Conservation (phyloP, 1,140 invertebrate genomes). For the Centruroides sculpturatus region DNA sequence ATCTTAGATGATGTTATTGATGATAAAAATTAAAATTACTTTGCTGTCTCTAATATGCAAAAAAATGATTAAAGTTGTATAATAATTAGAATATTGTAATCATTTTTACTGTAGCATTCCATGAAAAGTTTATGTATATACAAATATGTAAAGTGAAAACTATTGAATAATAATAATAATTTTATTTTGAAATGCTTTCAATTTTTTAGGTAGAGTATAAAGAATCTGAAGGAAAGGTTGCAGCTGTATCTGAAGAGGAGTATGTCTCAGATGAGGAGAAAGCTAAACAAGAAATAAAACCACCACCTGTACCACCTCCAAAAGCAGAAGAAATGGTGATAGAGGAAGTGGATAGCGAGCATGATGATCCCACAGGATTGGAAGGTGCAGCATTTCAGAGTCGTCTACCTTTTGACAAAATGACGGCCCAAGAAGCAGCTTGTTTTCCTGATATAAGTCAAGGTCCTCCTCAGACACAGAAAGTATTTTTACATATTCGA, state of each 20-base stretch:
- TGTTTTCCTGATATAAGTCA: conserved; percentile 81
- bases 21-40: too few species aligned
- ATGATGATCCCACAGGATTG: conserved; percentile 35
- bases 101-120: too few species aligned
- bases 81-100: too few species aligned
- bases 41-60: too few species aligned
- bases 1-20: too few species aligned
- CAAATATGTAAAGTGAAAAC: too few species aligned
- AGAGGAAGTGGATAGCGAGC: conserved; percentile 27
- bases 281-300: conserved; percentile 4
- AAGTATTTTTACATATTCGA: conserved; percentile 81
- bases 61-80: too few species aligned
- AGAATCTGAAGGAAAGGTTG: conserved; percentile 27
- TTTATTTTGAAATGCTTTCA: too few species aligned
- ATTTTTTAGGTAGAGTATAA: conserved; percentile 23
- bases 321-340: conserved; percentile 11
- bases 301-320: neutral
- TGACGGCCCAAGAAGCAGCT: conserved; percentile 83
- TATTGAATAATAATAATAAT: too few species aligned
- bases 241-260: conserved; percentile 28
- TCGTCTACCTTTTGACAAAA: conserved; percentile 82
- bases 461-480: conserved; percentile 63
- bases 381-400: conserved; percentile 84
- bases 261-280: conserved; percentile 24
- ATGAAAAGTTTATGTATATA: too few species aligned